Conservation (phyloP, 2,888 invertebrate species). For the Monoplex corrugatus region DNA sequence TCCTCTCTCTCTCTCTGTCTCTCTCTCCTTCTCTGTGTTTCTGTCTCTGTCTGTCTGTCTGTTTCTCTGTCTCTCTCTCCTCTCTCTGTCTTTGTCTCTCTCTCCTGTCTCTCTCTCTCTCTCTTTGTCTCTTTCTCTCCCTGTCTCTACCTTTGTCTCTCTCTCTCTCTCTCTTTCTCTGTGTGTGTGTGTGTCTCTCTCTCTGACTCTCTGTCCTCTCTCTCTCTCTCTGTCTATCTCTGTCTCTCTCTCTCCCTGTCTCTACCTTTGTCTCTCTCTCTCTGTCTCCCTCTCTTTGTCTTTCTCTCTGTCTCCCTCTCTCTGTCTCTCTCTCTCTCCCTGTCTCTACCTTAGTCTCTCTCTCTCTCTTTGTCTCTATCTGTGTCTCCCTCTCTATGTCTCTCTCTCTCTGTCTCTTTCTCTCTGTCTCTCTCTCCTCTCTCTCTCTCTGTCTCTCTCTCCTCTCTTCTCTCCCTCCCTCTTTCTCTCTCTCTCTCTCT, state of each 20-base stretch:
- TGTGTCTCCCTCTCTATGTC: neutral
- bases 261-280: neutral
- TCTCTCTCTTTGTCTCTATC: neutral
- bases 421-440: constrained; percentile 13
- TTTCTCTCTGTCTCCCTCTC: neutral
- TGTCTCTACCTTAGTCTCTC: too few species aligned
- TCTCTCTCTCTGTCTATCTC: neutral
- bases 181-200: neutral
- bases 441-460: neutral
- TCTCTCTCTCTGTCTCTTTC: constrained; percentile 6
- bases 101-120: constrained; percentile 18
- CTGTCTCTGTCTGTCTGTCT: too few species aligned
- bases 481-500: too few species aligned
- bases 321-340: neutral
- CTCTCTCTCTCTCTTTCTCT: neutral
- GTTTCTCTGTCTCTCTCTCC: neutral
- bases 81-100: neutral
- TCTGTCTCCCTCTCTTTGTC: neutral
- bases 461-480: constrained; percentile 3
- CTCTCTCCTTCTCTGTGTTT: neutral
- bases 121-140: constrained; percentile 13
- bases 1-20: neutral
- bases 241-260: constrained; percentile 4
- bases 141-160: neutral
- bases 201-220: neutral